Base-by-base conservation (phyloP, 2,113 vertebrate genomes). In the Hydropotes inermis region DNA sequence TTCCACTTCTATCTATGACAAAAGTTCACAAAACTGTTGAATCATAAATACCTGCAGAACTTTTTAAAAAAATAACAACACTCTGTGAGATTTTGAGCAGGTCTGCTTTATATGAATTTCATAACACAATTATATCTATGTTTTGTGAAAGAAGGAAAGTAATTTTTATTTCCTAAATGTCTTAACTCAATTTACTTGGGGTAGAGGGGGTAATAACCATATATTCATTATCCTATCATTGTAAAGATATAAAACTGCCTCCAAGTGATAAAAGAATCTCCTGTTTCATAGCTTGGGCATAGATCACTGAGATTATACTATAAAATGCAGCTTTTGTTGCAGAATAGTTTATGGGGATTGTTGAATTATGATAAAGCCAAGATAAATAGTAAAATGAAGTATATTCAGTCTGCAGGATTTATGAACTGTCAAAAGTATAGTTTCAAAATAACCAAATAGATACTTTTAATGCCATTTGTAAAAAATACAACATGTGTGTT, bases 81-180 rank as follows among this genome's bases (percentile, higher is more conserved):
- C 23, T 96, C 47, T 33, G 36, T 58, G 55, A 83, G 57, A 88
- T 91, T 95, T 52, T 90, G 30, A 79, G 10, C 3, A 2, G 30
- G 19, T 91, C 36, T 89, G 28, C 19, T 85, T 87, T 50, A 28
- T 50, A 33, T 55, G 12, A 14, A 84, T 64, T 85, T 94, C 67
- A 91, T 11, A 39, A 88, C 14, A 2, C 5, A 61, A 86, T 91
- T 90, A 93, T 39, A 43, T 28, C 54, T 54, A 47, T 5, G 21
- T 33, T 86, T 84, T 92, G 23, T 89, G 30, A 57, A 94, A 61
- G 25, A 88, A 67, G 11, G 36, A 67, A 87, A 79, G 58, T 11
- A 76, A 43, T 45, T 89, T 85, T 87, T 43, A 89, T 83, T 96
- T 92, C 92, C 84, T 89, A 43, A 81, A 95, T 33, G 39, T 79